A percentile compares a stretch with the other conserved stretches of the same genome.
These are phyloP conservation scores for Dermochelys coriacea DNA, from an alignment of 2,797 vertebrate genomes.

Conservation along the genomic window DNA sequence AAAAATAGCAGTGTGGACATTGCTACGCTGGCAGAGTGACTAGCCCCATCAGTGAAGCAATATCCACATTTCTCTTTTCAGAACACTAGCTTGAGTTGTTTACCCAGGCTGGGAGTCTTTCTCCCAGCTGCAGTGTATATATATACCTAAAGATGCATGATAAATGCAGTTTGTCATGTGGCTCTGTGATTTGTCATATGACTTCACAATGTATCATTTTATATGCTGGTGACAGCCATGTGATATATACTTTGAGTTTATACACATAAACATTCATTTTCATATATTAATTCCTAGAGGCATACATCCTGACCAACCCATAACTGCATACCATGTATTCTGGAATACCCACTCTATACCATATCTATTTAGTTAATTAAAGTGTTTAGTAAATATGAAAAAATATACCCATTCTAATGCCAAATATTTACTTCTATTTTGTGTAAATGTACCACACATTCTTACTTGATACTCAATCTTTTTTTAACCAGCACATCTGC, in stretches of 20 bases:
- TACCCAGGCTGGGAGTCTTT: neutral
- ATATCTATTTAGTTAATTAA: neutral
- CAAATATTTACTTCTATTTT: neutral
- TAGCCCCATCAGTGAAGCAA: neutral
- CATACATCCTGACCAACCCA: neutral
- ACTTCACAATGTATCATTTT: neutral
- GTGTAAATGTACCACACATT: neutral
- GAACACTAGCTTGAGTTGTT: neutral
- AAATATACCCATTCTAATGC: neutral
- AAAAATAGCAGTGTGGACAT: neutral
- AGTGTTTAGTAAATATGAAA: neutral
- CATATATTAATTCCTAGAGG: neutral
- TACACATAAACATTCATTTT: neutral
- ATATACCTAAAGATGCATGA: neutral
- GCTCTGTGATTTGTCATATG: neutral
- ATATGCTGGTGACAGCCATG: neutral
- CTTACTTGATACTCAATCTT: neutral
- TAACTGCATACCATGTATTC: neutral
- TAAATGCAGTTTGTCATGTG: slow-evolving; percentile 18
- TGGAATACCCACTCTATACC: neutral
- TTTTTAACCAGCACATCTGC: neutral
- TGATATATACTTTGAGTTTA: neutral
- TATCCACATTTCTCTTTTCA: neutral
- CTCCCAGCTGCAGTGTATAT: neutral
- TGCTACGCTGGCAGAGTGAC: neutral